These are phyloP conservation scores for Euplagia quadripunctaria DNA, from an alignment of 2,888 invertebrate species.

Conservation along the genomic window DNA sequence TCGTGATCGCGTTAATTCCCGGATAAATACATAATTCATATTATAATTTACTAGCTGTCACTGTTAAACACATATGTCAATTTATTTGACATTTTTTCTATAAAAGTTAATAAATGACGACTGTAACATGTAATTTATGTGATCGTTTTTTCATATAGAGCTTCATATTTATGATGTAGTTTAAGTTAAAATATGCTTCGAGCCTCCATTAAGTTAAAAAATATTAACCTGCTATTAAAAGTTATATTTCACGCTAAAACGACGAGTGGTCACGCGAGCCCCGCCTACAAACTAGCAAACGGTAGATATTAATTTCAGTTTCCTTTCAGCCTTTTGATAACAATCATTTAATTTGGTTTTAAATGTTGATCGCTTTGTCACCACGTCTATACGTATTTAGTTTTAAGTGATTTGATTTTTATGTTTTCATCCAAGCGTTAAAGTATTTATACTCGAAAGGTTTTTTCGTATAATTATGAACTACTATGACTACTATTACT, in stretches of 20 bases:
- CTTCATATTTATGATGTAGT: background rate
- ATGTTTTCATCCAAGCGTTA: background rate
- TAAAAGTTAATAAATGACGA: background rate
- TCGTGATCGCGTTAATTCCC: too few species aligned
- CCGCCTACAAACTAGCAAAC: slow-evolving; percentile 30
- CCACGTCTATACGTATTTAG: background rate
- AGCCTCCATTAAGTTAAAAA: slow-evolving; percentile 39
- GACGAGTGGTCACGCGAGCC: slow-evolving; percentile 46
- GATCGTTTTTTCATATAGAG: background rate
- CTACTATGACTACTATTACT: too few species aligned
- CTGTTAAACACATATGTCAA: background rate
- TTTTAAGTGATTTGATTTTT: background rate
- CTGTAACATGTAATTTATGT: background rate
- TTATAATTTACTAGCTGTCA: too few species aligned
- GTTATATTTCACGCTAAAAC: slow-evolving; percentile 62
- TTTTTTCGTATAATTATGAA: too few species aligned
- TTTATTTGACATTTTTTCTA: background rate
- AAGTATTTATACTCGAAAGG: too few species aligned
- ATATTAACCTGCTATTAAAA: slow-evolving; percentile 50
- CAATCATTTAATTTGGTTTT: slow-evolving; percentile 24
- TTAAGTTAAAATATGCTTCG: background rate
- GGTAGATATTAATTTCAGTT: slow-evolving; percentile 48
- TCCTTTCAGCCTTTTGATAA: slow-evolving; percentile 40
- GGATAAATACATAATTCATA: too few species aligned
- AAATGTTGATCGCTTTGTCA: background rate